Base-by-base conservation (phyloP, 2,888 invertebrate genomes). In the Laothoe populi region DNA sequence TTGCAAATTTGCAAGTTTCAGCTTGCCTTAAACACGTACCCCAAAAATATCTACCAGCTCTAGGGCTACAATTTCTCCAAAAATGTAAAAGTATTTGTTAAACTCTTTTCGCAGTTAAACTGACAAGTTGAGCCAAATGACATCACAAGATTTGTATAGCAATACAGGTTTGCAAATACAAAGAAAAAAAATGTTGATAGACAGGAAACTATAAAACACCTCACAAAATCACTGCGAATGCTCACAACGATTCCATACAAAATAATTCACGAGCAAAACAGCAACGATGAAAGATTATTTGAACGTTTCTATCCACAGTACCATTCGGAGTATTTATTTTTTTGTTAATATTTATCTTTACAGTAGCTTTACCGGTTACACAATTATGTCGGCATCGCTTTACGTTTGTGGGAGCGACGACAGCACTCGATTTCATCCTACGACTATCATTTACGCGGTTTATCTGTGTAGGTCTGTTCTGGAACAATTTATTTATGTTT, bases 291-390 rank as follows among this genome's bases (percentile, higher is more conserved):
- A 26, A 46, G 58, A 62, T 46, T 44, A 44, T 57, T 48, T 11
- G 58, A 40, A 58, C 40, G 23, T 16, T 11, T 38, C 57, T 35
- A 45, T 57, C 45, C 10, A n/a, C 46, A 26, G 16, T 13, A n/a
- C 57, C 16, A 57, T 57, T 58, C 45, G 10, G 8, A 48, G 23
- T 62, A 62, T 62, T 62, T 62, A 58, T 62, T 62, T 58, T n/a
- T 58, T 58, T 48, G 57, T 62, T 58, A 48, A 62, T 46, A 62
- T 62, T 58, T 62, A 58, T 62, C 58, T 62, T 31, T 31, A 5
- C 31, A 31, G 5, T 38, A 11, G 57, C 24, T 44, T 13, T 59
- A 48, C 19, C 35, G 13, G 59, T 60, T 53, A 42, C 60, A 60
- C 42, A 49, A 53, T 60, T 42, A 60, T 26, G 40, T 26, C 42